phyloP scores from a whole-genome alignment of 2,888 invertebrate species.

The Bellardia pandia region DNA sequence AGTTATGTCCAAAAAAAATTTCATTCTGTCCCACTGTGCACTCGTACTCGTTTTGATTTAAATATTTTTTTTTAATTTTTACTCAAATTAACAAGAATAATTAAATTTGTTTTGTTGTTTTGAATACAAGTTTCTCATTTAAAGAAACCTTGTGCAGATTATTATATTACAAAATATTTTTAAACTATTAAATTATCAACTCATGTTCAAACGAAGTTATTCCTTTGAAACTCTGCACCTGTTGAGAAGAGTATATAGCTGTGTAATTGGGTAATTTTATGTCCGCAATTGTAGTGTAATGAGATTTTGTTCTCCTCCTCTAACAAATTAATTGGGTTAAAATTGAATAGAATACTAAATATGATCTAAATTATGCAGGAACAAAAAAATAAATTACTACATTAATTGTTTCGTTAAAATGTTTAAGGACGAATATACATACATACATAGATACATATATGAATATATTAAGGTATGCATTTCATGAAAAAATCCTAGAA shows the following conservation, averaged over 20 bases:
- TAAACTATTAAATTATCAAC: no score
- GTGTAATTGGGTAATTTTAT: background rate
- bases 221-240: background rate
- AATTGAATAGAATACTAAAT: background rate
- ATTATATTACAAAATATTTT: no score
- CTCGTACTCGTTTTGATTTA: no score
- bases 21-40: no score
- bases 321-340: constrained; percentile 40
- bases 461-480: background rate
- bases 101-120: no score
- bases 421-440: background rate
- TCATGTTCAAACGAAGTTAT: background rate
- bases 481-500: background rate
- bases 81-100: no score
- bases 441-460: background rate
- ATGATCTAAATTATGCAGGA: constrained; percentile 10
- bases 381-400: constrained; percentile 19
- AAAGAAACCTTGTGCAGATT: no score
- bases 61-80: no score
- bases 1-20: no score
- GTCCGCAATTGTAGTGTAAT: constrained; percentile 20
- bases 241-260: background rate
- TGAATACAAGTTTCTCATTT: no score
- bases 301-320: constrained; percentile 20
- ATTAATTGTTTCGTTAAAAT: background rate